Evolutionary conservation across 2,113 vertebrate species (phyloP).

Genomic region (Petaurus breviceps): DNA sequence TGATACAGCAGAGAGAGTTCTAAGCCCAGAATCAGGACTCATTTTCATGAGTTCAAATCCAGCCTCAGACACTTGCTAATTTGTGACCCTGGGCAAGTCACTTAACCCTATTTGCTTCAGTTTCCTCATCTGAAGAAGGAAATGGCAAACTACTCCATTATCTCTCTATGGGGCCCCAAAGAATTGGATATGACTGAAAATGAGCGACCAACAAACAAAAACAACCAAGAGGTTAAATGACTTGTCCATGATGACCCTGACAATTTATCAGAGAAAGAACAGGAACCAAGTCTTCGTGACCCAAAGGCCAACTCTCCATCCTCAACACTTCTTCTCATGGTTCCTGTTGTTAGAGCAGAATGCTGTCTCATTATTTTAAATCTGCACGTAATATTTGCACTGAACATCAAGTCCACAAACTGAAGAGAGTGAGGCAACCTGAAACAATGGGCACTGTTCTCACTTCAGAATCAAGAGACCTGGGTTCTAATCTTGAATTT

Average conservation of each 20-base stretch:
- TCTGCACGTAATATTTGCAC: not conserved
- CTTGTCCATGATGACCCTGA: not conserved
- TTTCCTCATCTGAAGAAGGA: no score
- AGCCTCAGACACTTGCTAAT: no score
- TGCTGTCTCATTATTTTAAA: slow-evolving; percentile 28
- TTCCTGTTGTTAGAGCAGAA: slow-evolving; percentile 42
- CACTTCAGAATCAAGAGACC: not conserved
- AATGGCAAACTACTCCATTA: no score
- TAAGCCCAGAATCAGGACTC: no score
- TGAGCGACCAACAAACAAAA: no score
- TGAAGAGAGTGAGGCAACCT: not conserved
- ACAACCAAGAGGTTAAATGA: not conserved
- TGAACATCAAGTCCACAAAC: not conserved
- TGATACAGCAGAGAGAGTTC: no score
- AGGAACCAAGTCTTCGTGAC: not conserved
- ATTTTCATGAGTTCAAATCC: no score
- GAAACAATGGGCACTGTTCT: not conserved
- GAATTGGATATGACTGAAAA: no score
- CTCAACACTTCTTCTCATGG: slow-evolving; percentile 12
- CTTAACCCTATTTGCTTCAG: no score
- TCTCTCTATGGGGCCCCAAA: no score
- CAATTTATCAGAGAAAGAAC: not conserved
- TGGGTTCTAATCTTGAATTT: not conserved
- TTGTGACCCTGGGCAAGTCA: no score
- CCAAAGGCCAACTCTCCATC: not conserved